Evolutionary conservation across 2,888 invertebrate species (phyloP).

Genomic region (Xiphydria camelus): DNA sequence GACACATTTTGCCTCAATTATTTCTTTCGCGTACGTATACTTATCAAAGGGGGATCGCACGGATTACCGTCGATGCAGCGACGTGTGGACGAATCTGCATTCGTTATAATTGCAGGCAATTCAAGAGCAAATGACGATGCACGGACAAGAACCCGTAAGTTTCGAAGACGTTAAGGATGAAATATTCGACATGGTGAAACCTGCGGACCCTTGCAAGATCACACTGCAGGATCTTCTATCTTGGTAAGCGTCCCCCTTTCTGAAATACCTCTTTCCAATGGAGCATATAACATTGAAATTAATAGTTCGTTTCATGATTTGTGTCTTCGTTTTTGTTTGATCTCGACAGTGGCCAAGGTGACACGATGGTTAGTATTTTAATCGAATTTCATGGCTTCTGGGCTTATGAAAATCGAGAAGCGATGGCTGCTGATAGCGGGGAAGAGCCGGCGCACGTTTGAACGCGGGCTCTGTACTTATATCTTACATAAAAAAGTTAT

Average conservation of each 20-base stretch:
- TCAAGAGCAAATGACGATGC: conserved; percentile 84
- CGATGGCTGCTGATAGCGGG: conserved; percentile 67
- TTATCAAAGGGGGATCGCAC: no score
- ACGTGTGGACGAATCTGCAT: not conserved
- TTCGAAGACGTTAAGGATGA: conserved; percentile 97
- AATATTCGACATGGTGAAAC: conserved; percentile 97
- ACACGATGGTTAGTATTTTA: conserved; percentile 90
- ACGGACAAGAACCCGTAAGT: conserved; percentile 86
- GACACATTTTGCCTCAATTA: conserved; percentile 90
- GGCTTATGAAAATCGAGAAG: conserved; percentile 94
- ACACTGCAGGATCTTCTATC: conserved; percentile 83
- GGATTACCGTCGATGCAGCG: conserved; percentile 4
- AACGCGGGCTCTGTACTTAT: no score
- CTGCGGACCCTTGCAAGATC: conserved; percentile 79
- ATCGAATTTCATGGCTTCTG: conserved; percentile 96
- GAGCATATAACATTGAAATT: no score
- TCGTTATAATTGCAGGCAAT: conserved; percentile 68
- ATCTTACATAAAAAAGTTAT: conserved; percentile 11
- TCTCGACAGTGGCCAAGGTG: conserved; percentile 90
- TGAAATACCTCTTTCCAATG: no score
- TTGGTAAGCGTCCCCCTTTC: conserved; percentile 61
- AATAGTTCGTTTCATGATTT: no score
- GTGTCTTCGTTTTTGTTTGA: no score
- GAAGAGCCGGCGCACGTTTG: conserved; percentile 55
- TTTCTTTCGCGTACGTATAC: conserved; percentile 75